phyloP scores from a whole-genome alignment of 2,797 vertebrate species.

The Siniperca scherzeri region DNA sequence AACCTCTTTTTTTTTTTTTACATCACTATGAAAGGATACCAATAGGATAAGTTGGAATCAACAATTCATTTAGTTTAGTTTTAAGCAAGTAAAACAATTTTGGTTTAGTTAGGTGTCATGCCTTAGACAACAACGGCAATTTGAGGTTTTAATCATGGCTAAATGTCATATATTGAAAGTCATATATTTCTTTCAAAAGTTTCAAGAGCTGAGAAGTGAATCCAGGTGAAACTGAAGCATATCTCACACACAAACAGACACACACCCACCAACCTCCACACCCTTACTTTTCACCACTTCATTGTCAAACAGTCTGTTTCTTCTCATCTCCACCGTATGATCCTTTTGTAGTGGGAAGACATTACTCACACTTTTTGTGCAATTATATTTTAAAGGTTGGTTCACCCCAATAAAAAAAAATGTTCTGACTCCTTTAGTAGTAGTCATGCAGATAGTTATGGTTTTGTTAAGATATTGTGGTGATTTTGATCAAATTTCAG shows the following conservation, averaged over 20 bases:
- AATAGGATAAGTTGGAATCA: neutral
- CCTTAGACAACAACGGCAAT: neutral
- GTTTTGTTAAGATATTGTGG: neutral
- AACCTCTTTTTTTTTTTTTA: neutral
- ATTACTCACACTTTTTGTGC: neutral
- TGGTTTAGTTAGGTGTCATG: neutral
- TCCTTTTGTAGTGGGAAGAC: neutral
- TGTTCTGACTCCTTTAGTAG: neutral
- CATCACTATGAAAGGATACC: neutral
- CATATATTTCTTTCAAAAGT: neutral
- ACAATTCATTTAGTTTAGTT: neutral
- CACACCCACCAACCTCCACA: neutral
- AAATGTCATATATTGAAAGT: neutral
- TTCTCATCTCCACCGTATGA: neutral
- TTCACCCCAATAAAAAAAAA: neutral
- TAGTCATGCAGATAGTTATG: neutral
- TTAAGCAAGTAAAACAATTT: neutral
- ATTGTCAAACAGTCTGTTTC: constrained; percentile 7
- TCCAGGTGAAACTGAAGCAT: constrained; percentile 11
- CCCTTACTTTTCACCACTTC: constrained; percentile 14
- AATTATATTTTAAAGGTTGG: neutral
- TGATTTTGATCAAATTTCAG: neutral
- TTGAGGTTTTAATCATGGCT: neutral
- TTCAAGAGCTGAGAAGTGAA: neutral
- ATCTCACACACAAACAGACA: constrained; percentile 1